Conservation (phyloP, 2,797 vertebrate species). For the Anguilla pacifica region DNA sequence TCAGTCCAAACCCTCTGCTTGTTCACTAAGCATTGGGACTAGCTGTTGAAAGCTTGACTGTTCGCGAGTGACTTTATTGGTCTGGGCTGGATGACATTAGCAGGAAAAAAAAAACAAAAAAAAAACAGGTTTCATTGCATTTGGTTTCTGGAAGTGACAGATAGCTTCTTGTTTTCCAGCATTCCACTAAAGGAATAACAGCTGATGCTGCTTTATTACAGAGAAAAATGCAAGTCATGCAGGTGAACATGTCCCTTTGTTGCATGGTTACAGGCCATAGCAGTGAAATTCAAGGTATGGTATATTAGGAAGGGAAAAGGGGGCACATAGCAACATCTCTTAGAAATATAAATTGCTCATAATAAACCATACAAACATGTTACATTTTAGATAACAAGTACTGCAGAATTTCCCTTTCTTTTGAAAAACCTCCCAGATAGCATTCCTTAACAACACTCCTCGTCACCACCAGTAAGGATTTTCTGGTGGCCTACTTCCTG, state of each 20-base stretch:
- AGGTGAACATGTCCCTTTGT: neutral
- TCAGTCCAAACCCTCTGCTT: neutral
- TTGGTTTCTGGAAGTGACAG: neutral
- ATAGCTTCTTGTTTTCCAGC: neutral
- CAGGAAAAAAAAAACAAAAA: neutral
- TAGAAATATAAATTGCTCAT: neutral
- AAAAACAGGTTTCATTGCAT: neutral
- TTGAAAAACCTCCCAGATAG: neutral
- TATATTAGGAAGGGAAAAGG: neutral
- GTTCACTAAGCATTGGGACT: neutral
- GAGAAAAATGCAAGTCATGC: constrained; percentile 14
- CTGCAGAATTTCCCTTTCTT: neutral
- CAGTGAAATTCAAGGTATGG: neutral
- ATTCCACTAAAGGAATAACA: neutral
- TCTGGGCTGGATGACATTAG: neutral
- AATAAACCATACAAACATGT: neutral
- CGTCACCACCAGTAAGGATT: neutral
- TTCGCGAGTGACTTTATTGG: neutral
- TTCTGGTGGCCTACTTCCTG: too few species aligned
- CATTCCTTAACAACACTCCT: neutral
- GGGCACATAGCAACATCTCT: neutral
- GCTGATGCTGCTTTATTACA: neutral
- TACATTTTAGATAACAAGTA: neutral
- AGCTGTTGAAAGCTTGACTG: neutral
- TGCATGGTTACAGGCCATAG: neutral